Evolutionary conservation across 1,140 invertebrate species (phyloP), one percentile per base, ranked within the genome.

Genomic region (Neodiprion lecontei): DNA sequence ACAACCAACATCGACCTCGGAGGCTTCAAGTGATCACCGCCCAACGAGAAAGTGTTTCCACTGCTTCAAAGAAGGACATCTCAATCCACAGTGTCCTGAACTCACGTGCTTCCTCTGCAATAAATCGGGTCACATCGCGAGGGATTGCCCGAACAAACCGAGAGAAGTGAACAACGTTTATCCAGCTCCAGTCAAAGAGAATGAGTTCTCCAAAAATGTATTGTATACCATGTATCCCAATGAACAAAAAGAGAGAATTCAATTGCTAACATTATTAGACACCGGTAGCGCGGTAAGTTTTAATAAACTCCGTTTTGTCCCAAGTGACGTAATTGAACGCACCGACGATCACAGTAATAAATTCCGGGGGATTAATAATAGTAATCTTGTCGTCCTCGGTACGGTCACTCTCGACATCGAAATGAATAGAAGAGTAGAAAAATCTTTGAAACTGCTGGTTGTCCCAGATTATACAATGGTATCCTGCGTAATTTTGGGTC

Each of bases 101-200:
- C 10, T 11, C 10, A n/a, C 50, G 10, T 53, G 50, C n/a, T 53
- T 53, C 50, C 10, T 53, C 21, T 75, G 28, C 70, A 71, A 17
- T 10, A 67, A 61, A 70, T 61, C 9, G 53, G 72, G 53, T 61
- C 74, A 23, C 70, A 61, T 50, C 66, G 69, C 23, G 68, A 75
- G 48, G 53, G 53, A 72, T 49, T 69, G 17, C 68, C 68, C 40
- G 53, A 70, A 40, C 28, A 23, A 12, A 49, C 40, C 9, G 11
- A 74, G 50, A 72, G 61, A 28, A 40, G 70, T 48, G 14, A 21
- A 1, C 17, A 21, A 21, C 17, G 0, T 21, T 21, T 21, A 21
- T 21, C 0, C 17, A 21, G 17, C 17, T 21, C 17, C 17, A 21
- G 17, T 21, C 17, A 0, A 21, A 21, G 17, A 53, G 72, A 73